phyloP scores from a whole-genome alignment of 2,113 vertebrate species.

The Coptodon rendalli region DNA sequence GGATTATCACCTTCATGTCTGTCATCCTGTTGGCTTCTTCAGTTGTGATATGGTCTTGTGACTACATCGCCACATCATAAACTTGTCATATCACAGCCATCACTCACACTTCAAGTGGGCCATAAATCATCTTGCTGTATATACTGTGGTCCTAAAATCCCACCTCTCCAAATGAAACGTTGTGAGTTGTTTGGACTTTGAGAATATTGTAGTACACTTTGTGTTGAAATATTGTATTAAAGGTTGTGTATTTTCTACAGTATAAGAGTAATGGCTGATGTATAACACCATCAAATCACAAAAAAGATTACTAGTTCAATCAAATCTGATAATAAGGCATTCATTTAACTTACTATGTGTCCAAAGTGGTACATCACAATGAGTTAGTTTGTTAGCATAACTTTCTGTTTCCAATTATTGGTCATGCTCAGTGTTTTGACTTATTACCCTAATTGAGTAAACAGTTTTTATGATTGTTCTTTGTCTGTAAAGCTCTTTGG shows the following conservation, averaged over 20 bases:
- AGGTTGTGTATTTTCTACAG: not conserved
- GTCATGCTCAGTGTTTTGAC: not conserved
- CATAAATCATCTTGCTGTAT: not conserved
- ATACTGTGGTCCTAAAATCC: not conserved
- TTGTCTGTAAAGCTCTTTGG: not conserved
- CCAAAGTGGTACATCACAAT: not conserved
- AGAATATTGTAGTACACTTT: not conserved
- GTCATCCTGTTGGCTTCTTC: not conserved
- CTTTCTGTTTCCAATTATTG: not conserved
- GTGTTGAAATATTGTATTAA: not conserved
- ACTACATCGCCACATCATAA: conserved; percentile 58
- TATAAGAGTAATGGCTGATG: not conserved
- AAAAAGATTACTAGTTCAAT: not conserved
- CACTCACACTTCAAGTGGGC: not conserved
- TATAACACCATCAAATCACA: not conserved
- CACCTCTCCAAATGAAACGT: not conserved
- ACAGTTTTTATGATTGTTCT: not conserved
- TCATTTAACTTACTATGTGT: not conserved
- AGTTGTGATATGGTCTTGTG: conserved; percentile 29
- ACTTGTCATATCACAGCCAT: conserved; percentile 28
- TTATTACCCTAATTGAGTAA: not conserved
- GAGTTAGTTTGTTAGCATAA: not conserved
- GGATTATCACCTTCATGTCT: conserved; percentile 55
- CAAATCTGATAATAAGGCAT: not conserved
- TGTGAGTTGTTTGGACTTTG: not conserved